Base-by-base conservation (phyloP, 2,113 vertebrate species). In the Ancistrus triradiatus region DNA sequence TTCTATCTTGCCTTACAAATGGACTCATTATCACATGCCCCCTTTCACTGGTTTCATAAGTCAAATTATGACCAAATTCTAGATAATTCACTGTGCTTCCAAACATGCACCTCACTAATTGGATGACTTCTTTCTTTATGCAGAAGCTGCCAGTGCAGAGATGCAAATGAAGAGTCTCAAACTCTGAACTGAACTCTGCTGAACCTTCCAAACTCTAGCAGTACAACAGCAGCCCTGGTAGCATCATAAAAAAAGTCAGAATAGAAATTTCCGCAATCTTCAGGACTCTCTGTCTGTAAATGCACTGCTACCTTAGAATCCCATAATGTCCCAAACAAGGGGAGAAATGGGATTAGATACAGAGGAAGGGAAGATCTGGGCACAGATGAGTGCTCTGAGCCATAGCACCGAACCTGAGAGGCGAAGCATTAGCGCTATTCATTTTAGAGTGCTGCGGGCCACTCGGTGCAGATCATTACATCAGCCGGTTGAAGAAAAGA, bases 311-410 rank as follows among this genome's bases (percentile, higher is more conserved):
- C n/a, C n/a, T n/a, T n/a, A n/a, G n/a, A n/a, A 43, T 47, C 38
- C 27, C 50, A 44, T 64, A 43, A 66, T 66, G 63, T 66, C 38
- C 52, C 44, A 46, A 66, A 56, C 53, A 66, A 66, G 51, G 8
- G 7, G 40, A 47, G 63, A 66, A 66, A 57, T 38, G 52, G 63
- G 52, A 47, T 57, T 43, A 56, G 63, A 66, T 38, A 38, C 10
- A 15, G 63, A 57, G 43, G 52, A 57, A 42, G 28, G 21, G 53
- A 47, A 46, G 19, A 37, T 52, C 33, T 57, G 63, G 43, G 63
- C 43, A 15, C 28, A 57, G 31, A 18, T 57, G 38, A 57, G 63
- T 48, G 52, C 43, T 19, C 33, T 27, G 31, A 57, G 63, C 52
- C 9, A 17, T 46, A 27, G 22, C 21, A 2, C 27, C 14, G 52